These are phyloP conservation scores for Fopius arisanus DNA, from an alignment of 1,140 invertebrate genomes.

Conservation along the genomic window DNA sequence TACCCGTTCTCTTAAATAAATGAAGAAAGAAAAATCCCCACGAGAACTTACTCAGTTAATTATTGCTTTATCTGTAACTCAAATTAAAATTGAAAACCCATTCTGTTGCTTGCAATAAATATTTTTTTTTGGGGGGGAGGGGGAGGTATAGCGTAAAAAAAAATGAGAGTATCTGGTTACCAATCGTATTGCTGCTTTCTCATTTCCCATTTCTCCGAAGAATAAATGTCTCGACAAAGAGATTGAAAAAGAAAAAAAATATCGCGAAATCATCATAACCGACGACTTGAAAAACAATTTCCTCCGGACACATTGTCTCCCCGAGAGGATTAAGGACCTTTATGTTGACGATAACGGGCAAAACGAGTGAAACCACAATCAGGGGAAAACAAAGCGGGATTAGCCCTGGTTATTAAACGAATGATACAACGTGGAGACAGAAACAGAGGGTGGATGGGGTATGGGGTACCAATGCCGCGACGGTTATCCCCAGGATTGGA, in stretches of 20 bases:
- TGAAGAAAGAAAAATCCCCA: no score
- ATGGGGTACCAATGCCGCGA: slow-evolving; percentile 7
- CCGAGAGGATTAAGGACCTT: slow-evolving; percentile 37
- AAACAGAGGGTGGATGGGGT: neutral
- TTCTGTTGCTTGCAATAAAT: no score
- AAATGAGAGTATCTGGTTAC: neutral
- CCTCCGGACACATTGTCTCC: slow-evolving; percentile 38
- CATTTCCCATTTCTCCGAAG: neutral
- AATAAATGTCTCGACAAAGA: neutral
- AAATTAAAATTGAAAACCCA: no score
- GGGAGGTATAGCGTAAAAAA: neutral
- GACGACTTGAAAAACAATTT: slow-evolving; percentile 39
- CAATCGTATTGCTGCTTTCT: no score
- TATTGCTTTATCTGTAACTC: no score
- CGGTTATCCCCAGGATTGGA: slow-evolving; percentile 30
- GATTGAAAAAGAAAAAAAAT: neutral
- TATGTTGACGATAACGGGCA: slow-evolving; percentile 35
- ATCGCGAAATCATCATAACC: slow-evolving; percentile 18
- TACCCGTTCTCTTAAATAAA: no score
- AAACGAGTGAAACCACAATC: slow-evolving; percentile 40
- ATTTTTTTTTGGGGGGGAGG: no score
- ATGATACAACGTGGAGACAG: slow-evolving; percentile 37
- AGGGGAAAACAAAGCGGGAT: slow-evolving; percentile 44
- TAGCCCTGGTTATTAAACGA: slow-evolving; percentile 46
- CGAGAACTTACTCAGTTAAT: no score